A percentile compares a stretch with the other conserved stretches of the same genome.
Evolutionary conservation across 2,113 vertebrate genomes (phyloP).

Genomic region (Gavialis gangeticus): DNA sequence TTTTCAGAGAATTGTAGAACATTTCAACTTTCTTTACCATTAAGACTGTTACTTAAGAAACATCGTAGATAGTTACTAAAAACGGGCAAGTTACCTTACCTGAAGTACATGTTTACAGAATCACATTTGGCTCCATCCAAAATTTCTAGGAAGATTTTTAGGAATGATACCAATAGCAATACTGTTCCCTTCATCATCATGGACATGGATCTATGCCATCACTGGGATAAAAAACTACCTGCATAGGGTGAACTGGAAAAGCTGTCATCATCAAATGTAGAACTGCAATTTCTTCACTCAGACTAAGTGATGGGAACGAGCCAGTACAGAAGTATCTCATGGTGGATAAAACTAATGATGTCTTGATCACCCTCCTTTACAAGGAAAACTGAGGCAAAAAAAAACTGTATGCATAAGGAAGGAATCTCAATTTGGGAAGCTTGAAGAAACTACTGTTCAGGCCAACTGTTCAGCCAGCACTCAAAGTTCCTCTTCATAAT

Average conservation of each 20-base stretch:
- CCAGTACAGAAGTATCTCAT: not conserved
- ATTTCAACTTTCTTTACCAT: too few relatives aligned
- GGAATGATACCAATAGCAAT: too few relatives aligned
- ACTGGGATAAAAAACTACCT: not conserved
- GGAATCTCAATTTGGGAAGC: not conserved
- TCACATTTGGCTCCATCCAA: too few relatives aligned
- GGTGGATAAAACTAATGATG: not conserved
- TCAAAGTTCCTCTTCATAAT: slow-evolving; percentile 16
- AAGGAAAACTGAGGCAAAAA: not conserved
- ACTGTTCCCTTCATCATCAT: too few relatives aligned
- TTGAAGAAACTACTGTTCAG: too few relatives aligned
- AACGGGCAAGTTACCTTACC: too few relatives aligned
- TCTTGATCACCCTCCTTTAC: not conserved
- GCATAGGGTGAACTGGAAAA: too few relatives aligned
- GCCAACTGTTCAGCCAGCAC: not conserved
- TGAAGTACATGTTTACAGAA: too few relatives aligned
- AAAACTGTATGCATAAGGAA: rapidly evolving
- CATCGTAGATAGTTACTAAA: too few relatives aligned
- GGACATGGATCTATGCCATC: not conserved
- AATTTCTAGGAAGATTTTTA: too few relatives aligned
- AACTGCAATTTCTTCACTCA: not conserved
- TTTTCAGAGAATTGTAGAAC: too few relatives aligned
- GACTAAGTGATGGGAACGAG: not conserved
- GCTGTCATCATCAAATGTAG: not conserved
- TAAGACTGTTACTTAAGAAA: too few relatives aligned